phyloP scores from a whole-genome alignment of 1,140 invertebrate species.

The Halictus rubicundus region DNA sequence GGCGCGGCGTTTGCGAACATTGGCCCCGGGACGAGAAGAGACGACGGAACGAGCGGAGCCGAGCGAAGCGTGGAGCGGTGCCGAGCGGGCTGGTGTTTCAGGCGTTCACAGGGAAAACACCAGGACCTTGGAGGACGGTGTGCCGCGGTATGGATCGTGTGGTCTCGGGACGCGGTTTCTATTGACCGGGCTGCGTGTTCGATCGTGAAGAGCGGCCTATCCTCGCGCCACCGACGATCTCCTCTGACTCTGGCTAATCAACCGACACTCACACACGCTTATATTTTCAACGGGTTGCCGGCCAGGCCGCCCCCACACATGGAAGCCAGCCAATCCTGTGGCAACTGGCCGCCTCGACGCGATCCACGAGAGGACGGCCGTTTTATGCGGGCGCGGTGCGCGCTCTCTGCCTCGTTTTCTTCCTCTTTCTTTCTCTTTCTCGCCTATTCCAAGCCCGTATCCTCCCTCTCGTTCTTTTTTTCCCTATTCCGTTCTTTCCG shows the following conservation, averaged over 20 bases:
- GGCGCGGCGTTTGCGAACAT: conserved; percentile 2
- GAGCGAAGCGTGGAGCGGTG: too few species aligned
- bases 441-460: background rate
- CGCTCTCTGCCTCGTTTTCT: conserved; percentile 44
- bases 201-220: conserved; percentile 29
- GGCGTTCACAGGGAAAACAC: conserved; percentile 20
- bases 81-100: background rate
- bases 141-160: conserved; percentile 23
- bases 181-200: conserved; percentile 29
- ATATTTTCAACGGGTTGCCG: conserved; percentile 76
- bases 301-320: conserved; percentile 70
- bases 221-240: conserved; percentile 61
- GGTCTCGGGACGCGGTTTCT: conserved; percentile 17
- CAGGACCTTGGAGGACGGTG: conserved; percentile 49
- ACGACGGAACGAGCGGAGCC: background rate
- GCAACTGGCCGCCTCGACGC: conserved; percentile 31
- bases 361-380: conserved; percentile 38
- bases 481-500: too few species aligned
- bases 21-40: background rate
- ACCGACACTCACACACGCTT: conserved; percentile 77
- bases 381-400: conserved; percentile 58
- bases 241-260: conserved; percentile 73
- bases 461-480: conserved; percentile 6
- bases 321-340: conserved; percentile 69
- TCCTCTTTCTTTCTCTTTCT: conserved; percentile 40